phyloP scores from a whole-genome alignment of 2,888 invertebrate species.

The Andrena bucephala region DNA sequence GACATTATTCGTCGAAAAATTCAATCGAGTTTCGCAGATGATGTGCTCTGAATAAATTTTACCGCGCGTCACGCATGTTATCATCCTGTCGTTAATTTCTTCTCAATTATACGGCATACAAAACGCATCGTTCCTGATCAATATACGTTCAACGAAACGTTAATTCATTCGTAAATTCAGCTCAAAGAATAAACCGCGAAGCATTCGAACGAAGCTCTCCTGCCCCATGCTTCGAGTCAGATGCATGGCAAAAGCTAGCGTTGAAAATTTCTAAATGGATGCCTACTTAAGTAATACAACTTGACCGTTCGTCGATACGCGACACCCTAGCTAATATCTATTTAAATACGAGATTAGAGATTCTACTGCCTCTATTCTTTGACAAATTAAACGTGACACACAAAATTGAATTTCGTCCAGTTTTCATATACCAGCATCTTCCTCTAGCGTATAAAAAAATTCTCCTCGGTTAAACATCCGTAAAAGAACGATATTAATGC shows the following conservation, averaged over 20 bases:
- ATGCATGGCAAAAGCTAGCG: background rate
- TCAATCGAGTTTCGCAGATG: background rate
- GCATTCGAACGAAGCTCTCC: background rate
- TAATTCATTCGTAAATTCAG: background rate
- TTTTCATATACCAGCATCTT: background rate
- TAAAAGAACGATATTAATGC: too few species aligned
- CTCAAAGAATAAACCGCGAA: background rate
- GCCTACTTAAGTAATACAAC: background rate
- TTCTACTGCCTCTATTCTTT: background rate
- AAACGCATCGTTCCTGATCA: background rate
- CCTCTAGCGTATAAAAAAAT: too few species aligned
- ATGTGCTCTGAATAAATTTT: too few species aligned
- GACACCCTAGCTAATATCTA: background rate
- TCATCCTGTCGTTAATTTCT: constrained; percentile 8
- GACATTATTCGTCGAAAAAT: background rate
- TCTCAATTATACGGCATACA: background rate
- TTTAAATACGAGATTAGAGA: background rate
- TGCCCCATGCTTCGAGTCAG: background rate
- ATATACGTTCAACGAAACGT: background rate
- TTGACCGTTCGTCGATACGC: background rate
- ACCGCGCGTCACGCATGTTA: too few species aligned
- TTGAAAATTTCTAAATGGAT: background rate
- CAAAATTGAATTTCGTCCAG: background rate
- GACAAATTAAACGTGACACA: background rate
- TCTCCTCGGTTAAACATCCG: too few species aligned